A percentile compares a stretch with the other conserved stretches of the same genome.
Conservation (phyloP, 2,888 invertebrate species). For the Congeria kusceri region DNA sequence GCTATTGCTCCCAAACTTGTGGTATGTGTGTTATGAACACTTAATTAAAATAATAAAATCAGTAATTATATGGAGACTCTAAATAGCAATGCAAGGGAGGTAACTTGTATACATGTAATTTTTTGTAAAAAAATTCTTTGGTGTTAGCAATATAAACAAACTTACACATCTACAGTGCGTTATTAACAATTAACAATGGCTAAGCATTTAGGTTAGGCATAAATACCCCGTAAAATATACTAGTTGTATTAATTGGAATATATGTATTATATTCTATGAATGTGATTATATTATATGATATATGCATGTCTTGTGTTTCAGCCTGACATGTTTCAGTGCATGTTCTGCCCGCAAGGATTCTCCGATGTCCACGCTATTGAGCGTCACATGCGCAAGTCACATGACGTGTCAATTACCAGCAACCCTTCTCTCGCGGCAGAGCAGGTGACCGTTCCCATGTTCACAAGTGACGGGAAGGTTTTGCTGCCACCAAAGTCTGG, state of each 20-base stretch:
- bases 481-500: constrained; percentile 46
- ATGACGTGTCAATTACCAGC: constrained; percentile 43
- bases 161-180: too few relatives aligned
- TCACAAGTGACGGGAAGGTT: constrained; percentile 35
- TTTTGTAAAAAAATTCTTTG: too few relatives aligned
- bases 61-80: too few relatives aligned
- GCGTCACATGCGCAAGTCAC: constrained; percentile 59
- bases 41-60: too few relatives aligned
- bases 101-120: too few relatives aligned
- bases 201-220: too few relatives aligned
- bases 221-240: too few relatives aligned
- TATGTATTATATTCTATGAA: neutral
- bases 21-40: too few relatives aligned
- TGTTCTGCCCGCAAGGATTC: constrained; percentile 73
- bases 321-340: constrained; percentile 59
- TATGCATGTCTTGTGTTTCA: constrained; percentile 19
- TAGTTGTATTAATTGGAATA: too few relatives aligned
- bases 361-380: constrained; percentile 56
- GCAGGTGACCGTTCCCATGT: constrained; percentile 38
- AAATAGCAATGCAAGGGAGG: too few relatives aligned
- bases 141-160: too few relatives aligned
- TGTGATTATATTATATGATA: neutral
- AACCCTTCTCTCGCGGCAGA: constrained; percentile 38
- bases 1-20: constrained; percentile 51
- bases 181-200: too few relatives aligned